These are phyloP conservation scores for Meleagris gallopavo DNA, from an alignment of 2,113 vertebrate species.

Conservation along the genomic window DNA sequence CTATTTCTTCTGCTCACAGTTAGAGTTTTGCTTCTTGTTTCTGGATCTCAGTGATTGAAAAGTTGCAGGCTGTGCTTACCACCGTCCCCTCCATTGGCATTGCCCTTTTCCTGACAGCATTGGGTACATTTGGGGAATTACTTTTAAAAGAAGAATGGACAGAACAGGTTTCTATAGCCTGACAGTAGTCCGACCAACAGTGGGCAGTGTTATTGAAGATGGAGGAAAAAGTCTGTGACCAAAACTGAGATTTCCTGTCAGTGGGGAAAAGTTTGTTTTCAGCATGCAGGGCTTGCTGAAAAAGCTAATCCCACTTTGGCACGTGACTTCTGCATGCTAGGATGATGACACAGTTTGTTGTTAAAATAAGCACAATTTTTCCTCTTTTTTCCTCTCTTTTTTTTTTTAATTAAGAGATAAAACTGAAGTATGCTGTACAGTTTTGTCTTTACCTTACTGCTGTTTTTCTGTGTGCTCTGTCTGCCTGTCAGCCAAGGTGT, in stretches of 20 bases:
- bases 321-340: not conserved
- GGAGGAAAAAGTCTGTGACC: not conserved
- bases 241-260: not conserved
- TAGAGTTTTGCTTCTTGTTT: constrained; percentile 8
- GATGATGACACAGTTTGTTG: not conserved
- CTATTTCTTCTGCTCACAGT: constrained; percentile 16
- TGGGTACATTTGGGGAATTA: not conserved
- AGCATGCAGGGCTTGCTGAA: not conserved
- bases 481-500: constrained; percentile 22
- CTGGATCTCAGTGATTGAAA: constrained; percentile 5
- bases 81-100: not conserved
- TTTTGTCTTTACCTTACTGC: not conserved
- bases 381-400: not conserved
- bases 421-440: not conserved
- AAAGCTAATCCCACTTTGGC: not conserved
- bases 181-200: not conserved
- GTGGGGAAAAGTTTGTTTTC: not conserved
- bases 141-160: not conserved
- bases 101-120: not conserved
- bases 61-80: not conserved
- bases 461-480: not conserved
- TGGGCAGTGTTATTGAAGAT: not conserved
- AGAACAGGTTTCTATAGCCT: not conserved
- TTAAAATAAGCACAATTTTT: constrained; percentile 11
- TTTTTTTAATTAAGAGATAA: not conserved